Evolutionary conservation across 92 coral and sea anemone genomes (phyloP).

Genomic region (Ricordea florida): DNA sequence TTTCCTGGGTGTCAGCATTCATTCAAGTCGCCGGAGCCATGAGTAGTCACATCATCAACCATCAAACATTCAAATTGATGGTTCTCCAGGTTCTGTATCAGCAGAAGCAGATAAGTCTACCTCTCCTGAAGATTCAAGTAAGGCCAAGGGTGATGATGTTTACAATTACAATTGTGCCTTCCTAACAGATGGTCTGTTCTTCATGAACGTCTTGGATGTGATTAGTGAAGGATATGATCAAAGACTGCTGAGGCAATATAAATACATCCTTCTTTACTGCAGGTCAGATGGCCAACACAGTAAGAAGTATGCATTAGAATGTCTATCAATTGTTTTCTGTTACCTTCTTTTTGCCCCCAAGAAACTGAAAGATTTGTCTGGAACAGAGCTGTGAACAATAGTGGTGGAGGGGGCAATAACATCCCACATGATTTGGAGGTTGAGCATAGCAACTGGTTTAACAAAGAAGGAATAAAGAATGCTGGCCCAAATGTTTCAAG

Average conservation of each 20-base stretch:
- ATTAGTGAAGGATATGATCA: slow-evolving; percentile 45
- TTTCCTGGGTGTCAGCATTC: too few relatives aligned
- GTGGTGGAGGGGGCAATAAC: slow-evolving; percentile 41
- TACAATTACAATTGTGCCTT: slow-evolving; percentile 11
- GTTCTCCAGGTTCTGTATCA: too few relatives aligned
- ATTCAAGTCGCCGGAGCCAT: too few relatives aligned
- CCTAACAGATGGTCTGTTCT: slow-evolving; percentile 34
- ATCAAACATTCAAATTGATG: too few relatives aligned
- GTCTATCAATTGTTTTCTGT: slow-evolving; percentile 5
- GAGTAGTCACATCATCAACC: too few relatives aligned
- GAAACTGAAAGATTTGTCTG: slow-evolving; percentile 44
- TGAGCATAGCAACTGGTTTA: slow-evolving; percentile 43
- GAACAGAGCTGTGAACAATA: slow-evolving; percentile 49
- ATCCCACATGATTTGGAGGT: slow-evolving; percentile 46
- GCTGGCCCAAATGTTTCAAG: slow-evolving; percentile 39
- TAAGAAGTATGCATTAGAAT: slow-evolving; percentile 42
- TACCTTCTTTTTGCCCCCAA: slow-evolving; percentile 11
- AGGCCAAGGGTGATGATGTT: background rate
- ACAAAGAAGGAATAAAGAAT: slow-evolving; percentile 31
- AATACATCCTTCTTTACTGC: slow-evolving; percentile 41
- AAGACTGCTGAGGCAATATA: slow-evolving; percentile 46
- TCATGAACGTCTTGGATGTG: slow-evolving; percentile 51
- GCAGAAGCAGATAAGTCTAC: background rate
- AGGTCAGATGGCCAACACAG: slow-evolving; percentile 51
- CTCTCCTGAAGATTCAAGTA: background rate